Base-by-base conservation (phyloP, 2,888 invertebrate genomes). In the Dynastes hyllus region DNA sequence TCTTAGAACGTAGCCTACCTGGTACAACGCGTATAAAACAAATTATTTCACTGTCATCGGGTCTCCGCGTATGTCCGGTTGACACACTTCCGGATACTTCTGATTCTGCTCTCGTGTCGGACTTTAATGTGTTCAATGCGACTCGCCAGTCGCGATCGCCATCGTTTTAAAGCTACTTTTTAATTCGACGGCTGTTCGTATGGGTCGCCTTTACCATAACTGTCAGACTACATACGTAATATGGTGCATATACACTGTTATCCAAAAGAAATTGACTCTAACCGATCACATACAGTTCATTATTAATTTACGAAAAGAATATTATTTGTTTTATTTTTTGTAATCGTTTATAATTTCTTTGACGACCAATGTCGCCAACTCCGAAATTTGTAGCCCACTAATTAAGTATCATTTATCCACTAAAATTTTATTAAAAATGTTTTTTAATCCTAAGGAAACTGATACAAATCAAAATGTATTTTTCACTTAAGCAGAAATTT, bases 61-160 rank as follows among this genome's bases (percentile, higher is more conserved):
- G 79, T 69, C 77, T 63, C 78, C 71, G 77, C 76, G 81, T 79
- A 83, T 83, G 84, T 83, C 83, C 83, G 83, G 83, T 83, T 84
- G 84, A 82, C 84, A 83, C 81, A 84, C 84, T 83, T 84, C 84
- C 84, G 84, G 84, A 82, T 80, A 82, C 79, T 80, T 81, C 78
- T 82, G 83, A 84, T 84, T 83, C 84, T 83, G 83, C 81, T 80
- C 55, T 55, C 83, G 81, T 80, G 80, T 81, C 79, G 71, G 29
- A 63, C 53, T 40, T 45, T 73, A 73, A 73, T 73, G 73, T 29
- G 51, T 51, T 69, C 63, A 22, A 9, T 27, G 63, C 29, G 63
- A 13, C 27, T 63, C 63, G 63, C 63, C 9, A 32, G 11, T 32
- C 29, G 63, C 63, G 55, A 55, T 29, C 29, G 63, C 63, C 27